Evolutionary conservation across 2,888 invertebrate genomes (phyloP), one percentile per base, ranked within the genome.

Genomic region (Cheilosia soror): DNA sequence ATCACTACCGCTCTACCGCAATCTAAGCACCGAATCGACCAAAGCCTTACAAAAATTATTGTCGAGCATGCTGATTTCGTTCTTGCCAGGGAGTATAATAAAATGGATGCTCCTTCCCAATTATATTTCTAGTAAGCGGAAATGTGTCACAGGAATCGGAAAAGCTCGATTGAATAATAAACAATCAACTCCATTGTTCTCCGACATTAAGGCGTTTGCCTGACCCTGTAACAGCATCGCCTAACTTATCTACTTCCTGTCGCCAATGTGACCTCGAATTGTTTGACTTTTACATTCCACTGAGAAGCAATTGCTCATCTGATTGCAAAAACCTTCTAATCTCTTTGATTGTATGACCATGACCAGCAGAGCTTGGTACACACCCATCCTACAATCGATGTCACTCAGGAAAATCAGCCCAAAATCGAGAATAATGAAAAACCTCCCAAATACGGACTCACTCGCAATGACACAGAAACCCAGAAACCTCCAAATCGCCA

Each of bases 401-500:
- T 51, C 33, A 2, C 25, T 11, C 63, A 33, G 65, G 27, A 13
- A 55, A 33, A 27, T 66, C 5, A 9, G 5, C 13, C 63, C 69
- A 29, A 62, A 40, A 51, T 40, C 40, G 15, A 15, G 57, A 2
- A n/a, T 58, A 58, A 29, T 55, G 51, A 60, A 75, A 49, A 72
- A 6, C 11, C 51, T 62, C 44, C 57, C 73, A 63, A 72, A 60
- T 62, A 65, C 42, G 62, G 42, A 72, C 42, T 51, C 49, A 51
- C 40, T 66, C 29, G 42, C 79, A 75, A 40, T 85, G 85, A 77
- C 85, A 81, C 81, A 81, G 68, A 85, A 85, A 85, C 85, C 85
- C 31, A 85, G 85, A 85, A 85, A 62, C 71, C 71, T 65, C 77
- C 5, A 77, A 83, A 62, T 11, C 31, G 11, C n/a, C 33, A 63